Conservation (phyloP, 2,113 vertebrate species). For the Phaethornis superciliosus region DNA sequence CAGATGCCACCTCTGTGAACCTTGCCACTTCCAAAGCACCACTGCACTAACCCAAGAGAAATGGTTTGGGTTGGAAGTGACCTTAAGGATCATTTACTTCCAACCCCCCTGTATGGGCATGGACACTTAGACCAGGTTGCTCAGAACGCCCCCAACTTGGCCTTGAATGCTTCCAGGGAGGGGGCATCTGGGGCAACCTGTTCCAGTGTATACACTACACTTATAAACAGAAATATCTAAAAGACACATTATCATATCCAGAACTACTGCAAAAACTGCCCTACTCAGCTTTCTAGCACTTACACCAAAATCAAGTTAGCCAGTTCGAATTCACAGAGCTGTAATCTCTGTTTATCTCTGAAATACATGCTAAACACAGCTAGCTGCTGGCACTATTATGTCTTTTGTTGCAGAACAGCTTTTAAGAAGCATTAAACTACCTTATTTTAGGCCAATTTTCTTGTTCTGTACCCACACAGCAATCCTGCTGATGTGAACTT, state of each 20-base stretch:
- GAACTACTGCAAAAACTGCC: not conserved
- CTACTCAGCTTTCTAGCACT: not conserved
- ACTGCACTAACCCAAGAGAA: no score
- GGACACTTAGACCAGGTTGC: no score
- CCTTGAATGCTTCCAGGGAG: no score
- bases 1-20: no score
- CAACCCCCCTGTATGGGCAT: no score
- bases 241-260: not conserved
- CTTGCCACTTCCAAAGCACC: no score
- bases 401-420: not conserved
- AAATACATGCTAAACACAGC: not conserved
- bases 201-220: no score
- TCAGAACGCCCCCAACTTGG: no score
- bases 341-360: not conserved
- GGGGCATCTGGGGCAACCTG: no score
- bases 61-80: no score
- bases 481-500: not conserved
- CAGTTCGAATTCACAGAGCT: not conserved
- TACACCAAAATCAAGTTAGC: not conserved
- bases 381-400: not conserved
- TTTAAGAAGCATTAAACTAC: not conserved
- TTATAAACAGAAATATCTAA: not conserved
- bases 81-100: no score
- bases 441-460: not conserved
- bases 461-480: not conserved